Percentiles rank a stretch among this genome's conserved stretches.
Conservation (phyloP, 2,113 vertebrate genomes). For the Caretta caretta region DNA sequence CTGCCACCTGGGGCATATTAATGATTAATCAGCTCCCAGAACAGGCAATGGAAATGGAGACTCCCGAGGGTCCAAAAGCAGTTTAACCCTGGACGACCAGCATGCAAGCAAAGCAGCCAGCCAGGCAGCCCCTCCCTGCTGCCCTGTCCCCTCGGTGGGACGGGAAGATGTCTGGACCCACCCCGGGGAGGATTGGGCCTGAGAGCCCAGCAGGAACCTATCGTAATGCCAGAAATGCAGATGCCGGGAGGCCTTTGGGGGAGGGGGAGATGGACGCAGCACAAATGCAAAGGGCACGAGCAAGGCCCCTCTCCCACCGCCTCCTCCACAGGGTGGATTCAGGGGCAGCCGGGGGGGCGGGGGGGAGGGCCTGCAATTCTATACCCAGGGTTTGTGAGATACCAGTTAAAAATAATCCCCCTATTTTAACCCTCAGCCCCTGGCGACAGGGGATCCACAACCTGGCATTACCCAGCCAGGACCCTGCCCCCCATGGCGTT, state of each 20-base stretch:
- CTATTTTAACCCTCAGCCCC: not conserved
- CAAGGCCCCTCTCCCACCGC: not conserved
- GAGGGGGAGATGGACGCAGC: not conserved
- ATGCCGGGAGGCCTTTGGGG: no score
- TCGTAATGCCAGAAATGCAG: no score
- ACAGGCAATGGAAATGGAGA: not conserved
- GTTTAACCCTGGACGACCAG: not conserved
- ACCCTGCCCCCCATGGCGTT: no score
- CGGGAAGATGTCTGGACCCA: no score
- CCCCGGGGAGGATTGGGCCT: no score
- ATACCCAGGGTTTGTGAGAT: not conserved
- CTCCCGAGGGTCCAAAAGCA: not conserved
- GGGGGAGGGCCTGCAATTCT: no score
- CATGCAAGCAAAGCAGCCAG: not conserved
- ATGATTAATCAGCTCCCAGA: not conserved
- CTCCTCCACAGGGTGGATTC: no score
- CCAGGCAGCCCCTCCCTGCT: not conserved
- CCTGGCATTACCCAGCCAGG: no score
- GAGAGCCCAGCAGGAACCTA: no score
- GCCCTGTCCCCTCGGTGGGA: not conserved
- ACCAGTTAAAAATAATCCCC: not conserved
- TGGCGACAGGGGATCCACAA: not conserved
- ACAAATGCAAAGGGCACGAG: not conserved
- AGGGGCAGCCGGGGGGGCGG: no score
- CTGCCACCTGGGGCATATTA: not conserved